These are phyloP conservation scores for Litoditis marina DNA, from an alignment of 2,888 invertebrate species.

Conservation along the genomic window DNA sequence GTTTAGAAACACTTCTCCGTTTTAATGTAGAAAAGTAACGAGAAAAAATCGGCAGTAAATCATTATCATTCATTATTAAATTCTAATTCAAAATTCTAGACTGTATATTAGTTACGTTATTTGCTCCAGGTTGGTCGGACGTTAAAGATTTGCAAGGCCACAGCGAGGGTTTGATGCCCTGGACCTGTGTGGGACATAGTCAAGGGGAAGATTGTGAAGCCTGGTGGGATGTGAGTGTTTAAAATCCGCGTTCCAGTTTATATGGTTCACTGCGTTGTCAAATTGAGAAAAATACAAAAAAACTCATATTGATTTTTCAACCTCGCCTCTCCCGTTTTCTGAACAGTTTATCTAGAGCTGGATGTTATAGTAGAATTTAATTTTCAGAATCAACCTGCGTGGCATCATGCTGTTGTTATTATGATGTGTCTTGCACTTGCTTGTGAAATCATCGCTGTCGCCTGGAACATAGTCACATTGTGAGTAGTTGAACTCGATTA, in stretches of 20 bases:
- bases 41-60: too few species aligned
- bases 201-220: conserved; percentile 2
- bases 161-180: conserved; percentile 17
- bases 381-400: not conserved
- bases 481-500: conserved; percentile 4
- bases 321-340: too few species aligned
- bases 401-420: conserved; percentile 15
- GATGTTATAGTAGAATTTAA: too few species aligned
- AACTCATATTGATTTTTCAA: too few species aligned
- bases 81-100: not conserved
- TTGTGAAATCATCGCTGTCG: conserved; percentile 28
- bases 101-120: too few species aligned
- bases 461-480: conserved; percentile 36
- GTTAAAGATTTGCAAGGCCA: not conserved
- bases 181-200: conserved; percentile 10
- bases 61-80: too few species aligned
- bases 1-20: too few species aligned
- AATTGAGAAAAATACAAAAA: not conserved
- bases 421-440: conserved; percentile 28
- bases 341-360: too few species aligned
- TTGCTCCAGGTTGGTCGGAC: conserved; percentile 16
- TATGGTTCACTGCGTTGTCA: not conserved
- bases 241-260: not conserved
- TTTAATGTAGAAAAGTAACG: too few species aligned
- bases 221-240: conserved; percentile 13